A percentile compares a stretch with the other conserved stretches of the same genome.
phyloP scores from a whole-genome alignment of 2,797 vertebrate genomes.

The Lagorchestes hirsutus region DNA sequence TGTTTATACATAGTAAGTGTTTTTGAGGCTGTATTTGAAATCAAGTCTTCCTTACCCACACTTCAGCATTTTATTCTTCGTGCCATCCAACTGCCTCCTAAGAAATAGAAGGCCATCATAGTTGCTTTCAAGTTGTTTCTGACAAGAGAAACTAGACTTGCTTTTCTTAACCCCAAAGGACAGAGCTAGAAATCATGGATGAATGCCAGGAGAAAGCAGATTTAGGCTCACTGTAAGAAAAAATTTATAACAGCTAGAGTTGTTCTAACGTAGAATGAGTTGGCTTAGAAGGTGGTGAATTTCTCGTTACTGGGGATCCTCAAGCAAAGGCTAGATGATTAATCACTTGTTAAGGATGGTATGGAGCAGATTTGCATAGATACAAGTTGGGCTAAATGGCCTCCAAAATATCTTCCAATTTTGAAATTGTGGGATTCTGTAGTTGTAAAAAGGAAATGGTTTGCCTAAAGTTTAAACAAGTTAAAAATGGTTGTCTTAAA shows the following conservation, averaged over 20 bases:
- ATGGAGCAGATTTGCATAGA: neutral
- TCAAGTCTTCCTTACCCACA: neutral
- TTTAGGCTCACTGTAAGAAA: neutral
- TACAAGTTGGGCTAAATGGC: neutral
- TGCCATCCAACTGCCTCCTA: neutral
- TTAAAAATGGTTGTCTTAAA: constrained; percentile 42
- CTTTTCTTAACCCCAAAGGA: neutral
- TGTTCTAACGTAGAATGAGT: neutral
- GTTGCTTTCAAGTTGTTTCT: neutral
- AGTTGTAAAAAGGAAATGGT: constrained; percentile 39
- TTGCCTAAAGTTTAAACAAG: constrained; percentile 41
- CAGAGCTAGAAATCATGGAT: neutral
- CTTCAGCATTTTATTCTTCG: neutral
- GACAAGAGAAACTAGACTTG: neutral
- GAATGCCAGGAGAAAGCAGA: neutral
- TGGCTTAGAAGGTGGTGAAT: neutral
- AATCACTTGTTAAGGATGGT: neutral
- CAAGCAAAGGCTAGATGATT: neutral
- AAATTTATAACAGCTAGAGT: neutral
- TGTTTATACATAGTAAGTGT: neutral
- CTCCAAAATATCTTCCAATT: constrained; percentile 32
- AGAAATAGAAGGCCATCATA: neutral
- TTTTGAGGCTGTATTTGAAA: neutral
- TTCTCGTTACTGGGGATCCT: neutral
- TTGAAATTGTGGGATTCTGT: constrained; percentile 42